Evolutionary conservation across 1,140 invertebrate species (phyloP), one percentile per base, ranked within the genome.

Genomic region (Neotoxoptera formosana): DNA sequence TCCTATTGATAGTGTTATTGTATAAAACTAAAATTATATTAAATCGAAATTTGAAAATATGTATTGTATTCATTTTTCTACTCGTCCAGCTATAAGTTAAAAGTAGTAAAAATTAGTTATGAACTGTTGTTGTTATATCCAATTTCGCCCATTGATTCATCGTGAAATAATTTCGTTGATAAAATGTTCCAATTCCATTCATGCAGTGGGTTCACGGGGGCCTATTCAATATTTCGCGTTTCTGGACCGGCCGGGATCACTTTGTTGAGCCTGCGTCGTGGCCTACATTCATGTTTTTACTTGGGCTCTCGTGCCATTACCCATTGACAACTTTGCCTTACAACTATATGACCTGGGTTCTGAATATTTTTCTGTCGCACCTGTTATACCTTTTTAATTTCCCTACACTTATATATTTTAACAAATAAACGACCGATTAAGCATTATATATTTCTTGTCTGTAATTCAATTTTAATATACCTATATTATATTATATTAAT

Each of bases 141-240:
- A 25, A 90, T 90, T 45, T 90, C 25, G 21, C 60, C 36, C 89
- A 90, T 90, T 90, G 53, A 67, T 67, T 25, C 23, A 67, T 90
- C 9, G 20, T 67, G 14, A 60, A 67, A 90, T 67, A 60, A 67
- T 90, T 91, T 34, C 90, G 90, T 91, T 83, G 90, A 83, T 91
- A 51, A 91, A 83, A 53, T 41, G 48, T 51, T 53, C 81, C 48
- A 86, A 56, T 93, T 86, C 30, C 81, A 93, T 93, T 93, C 91
- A 93, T 93, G 81, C 14, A n/a, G 51, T 36, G 48, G 8, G n/a
- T 83, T 76, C 90, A 36, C 11, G 47, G 23, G 41, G 91, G 91
- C 81, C 51, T 93, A 93, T 93, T 93, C 91, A 93, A 93, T 93
- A 93, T 86, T 93, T 92, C 47, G 67, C n/a, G 45, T 23, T 86